phyloP scores from a whole-genome alignment of 2,797 vertebrate species.

The Carcharodon carcharias region DNA sequence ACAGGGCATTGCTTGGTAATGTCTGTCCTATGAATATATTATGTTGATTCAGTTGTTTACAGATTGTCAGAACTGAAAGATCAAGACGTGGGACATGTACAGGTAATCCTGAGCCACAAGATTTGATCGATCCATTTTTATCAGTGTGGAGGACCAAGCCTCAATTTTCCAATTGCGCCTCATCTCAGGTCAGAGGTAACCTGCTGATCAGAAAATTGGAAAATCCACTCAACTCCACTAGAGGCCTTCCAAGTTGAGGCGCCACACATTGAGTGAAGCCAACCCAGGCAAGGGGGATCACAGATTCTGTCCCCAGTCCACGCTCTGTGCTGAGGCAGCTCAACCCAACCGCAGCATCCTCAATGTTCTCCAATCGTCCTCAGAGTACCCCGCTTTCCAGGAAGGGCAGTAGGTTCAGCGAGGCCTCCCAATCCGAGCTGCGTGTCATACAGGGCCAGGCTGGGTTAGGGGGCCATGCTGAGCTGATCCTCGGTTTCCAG shows the following conservation, averaged over 20 bases:
- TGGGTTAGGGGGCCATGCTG: background rate
- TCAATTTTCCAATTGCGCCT: background rate
- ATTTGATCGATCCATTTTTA: background rate
- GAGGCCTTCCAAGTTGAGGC: too few species aligned
- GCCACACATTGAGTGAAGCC: background rate
- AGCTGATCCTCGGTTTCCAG: background rate
- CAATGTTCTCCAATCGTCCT: background rate
- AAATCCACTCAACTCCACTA: background rate
- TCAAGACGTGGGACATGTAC: background rate
- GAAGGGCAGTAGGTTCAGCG: background rate
- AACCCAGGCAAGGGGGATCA: background rate
- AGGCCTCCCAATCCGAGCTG: background rate
- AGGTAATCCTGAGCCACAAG: background rate
- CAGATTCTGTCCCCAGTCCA: background rate
- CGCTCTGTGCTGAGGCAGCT: background rate
- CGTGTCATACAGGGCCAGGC: too few species aligned
- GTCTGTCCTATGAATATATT: background rate
- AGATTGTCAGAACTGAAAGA: background rate
- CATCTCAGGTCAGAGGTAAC: background rate
- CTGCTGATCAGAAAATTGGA: background rate
- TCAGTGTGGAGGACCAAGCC: background rate
- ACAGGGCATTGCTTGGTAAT: background rate
- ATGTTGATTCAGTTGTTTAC: background rate
- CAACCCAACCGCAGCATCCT: background rate
- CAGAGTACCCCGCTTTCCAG: too few species aligned